phyloP scores from a whole-genome alignment of 2,113 vertebrate species.

The Nothobranchius kuhntae region DNA sequence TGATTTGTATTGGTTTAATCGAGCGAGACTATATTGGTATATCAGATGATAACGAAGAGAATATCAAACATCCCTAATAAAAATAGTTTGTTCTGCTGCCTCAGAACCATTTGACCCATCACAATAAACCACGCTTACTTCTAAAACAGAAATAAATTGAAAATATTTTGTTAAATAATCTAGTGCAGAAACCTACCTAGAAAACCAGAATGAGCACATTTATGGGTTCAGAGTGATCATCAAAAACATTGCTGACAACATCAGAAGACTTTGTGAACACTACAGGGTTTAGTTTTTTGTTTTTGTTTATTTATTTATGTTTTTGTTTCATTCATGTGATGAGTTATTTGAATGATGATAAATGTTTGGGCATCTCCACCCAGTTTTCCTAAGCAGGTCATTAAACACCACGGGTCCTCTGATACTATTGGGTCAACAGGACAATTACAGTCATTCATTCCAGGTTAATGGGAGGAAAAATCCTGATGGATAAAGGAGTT shows the following conservation, averaged over 20 bases:
- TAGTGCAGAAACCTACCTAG: background rate
- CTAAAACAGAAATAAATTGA: no score
- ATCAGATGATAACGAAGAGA: no score
- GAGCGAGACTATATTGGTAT: no score
- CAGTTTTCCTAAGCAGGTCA: background rate
- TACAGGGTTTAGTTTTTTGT: background rate
- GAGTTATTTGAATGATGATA: background rate
- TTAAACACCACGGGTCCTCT: slow-evolving; percentile 10
- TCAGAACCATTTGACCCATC: no score
- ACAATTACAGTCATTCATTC: slow-evolving; percentile 66
- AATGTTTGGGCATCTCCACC: background rate
- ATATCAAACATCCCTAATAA: no score
- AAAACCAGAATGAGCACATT: no score
- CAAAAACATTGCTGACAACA: background rate
- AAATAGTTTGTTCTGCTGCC: no score
- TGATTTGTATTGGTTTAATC: no score
- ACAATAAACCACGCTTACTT: no score
- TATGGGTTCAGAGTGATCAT: background rate
- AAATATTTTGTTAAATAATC: background rate
- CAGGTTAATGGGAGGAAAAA: slow-evolving; percentile 51
- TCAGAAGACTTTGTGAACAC: background rate
- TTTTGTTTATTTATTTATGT: no score
- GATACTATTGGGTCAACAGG: slow-evolving; percentile 33
- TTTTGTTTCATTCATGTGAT: background rate
- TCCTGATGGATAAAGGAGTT: slow-evolving; percentile 13